These are phyloP conservation scores for Sthenelais limicola DNA, from an alignment of 2,888 invertebrate species.

Conservation along the genomic window DNA sequence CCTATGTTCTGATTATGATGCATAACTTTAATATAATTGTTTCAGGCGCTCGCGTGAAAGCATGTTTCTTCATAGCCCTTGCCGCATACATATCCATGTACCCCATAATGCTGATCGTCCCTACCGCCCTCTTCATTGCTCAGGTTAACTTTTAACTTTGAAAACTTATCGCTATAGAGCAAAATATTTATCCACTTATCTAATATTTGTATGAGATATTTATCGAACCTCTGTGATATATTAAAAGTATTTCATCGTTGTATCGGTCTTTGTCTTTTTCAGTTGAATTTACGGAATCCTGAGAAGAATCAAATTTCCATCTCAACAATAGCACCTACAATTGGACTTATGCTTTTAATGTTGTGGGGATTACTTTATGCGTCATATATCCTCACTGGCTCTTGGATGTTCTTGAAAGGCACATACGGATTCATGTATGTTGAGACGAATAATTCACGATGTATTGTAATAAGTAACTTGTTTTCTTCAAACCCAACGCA, in stretches of 20 bases:
- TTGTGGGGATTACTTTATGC: slow-evolving; percentile 77
- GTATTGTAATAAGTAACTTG: neutral
- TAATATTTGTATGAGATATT: no score
- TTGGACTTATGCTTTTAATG: slow-evolving; percentile 40
- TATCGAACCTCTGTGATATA: no score
- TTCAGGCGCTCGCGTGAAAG: slow-evolving; percentile 76
- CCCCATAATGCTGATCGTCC: slow-evolving; percentile 86
- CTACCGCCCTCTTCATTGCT: slow-evolving; percentile 82
- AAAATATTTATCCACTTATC: no score
- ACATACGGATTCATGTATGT: slow-evolving; percentile 89
- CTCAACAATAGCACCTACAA: slow-evolving; percentile 43
- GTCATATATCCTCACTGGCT: slow-evolving; percentile 78
- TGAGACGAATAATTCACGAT: no score
- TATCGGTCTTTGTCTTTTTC: no score
- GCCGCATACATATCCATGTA: slow-evolving; percentile 84
- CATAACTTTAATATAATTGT: no score
- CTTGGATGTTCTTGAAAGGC: slow-evolving; percentile 76
- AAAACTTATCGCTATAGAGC: no score
- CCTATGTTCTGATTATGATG: no score
- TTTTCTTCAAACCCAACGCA: neutral
- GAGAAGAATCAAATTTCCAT: slow-evolving; percentile 27
- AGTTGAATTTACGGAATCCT: slow-evolving; percentile 21
- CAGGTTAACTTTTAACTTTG: slow-evolving; percentile 65
- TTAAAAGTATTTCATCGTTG: no score
- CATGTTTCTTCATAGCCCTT: slow-evolving; percentile 82